phyloP scores from a whole-genome alignment of 2,113 vertebrate species.

The Spilogale gracilis region DNA sequence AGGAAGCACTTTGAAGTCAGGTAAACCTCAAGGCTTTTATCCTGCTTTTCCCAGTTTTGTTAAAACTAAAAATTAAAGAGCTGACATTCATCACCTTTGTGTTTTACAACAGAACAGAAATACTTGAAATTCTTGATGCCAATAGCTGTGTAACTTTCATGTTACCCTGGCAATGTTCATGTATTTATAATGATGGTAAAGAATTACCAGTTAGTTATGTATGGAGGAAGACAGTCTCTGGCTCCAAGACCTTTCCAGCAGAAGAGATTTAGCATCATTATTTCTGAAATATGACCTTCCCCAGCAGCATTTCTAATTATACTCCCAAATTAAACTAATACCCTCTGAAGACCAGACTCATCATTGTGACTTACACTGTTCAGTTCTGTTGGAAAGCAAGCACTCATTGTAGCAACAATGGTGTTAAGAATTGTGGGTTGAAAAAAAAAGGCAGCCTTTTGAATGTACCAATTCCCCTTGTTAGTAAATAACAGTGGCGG shows the following conservation, averaged over 20 bases:
- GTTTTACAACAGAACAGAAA: slow-evolving; percentile 63
- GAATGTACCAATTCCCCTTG: neutral
- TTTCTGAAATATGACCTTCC: slow-evolving; percentile 84
- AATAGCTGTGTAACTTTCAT: slow-evolving; percentile 71
- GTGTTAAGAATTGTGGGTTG: neutral
- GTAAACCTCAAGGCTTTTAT: slow-evolving; percentile 58
- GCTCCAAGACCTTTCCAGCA: slow-evolving; percentile 68
- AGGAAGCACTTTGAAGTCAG: slow-evolving; percentile 1
- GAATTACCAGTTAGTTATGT: slow-evolving; percentile 44
- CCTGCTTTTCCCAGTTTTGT: slow-evolving; percentile 61
- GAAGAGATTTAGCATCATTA: slow-evolving; percentile 77
- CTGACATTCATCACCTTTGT: slow-evolving; percentile 45
- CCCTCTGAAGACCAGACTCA: slow-evolving; percentile 67
- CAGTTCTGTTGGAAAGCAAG: neutral
- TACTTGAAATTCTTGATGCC: slow-evolving; percentile 59
- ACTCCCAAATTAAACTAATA: slow-evolving; percentile 81
- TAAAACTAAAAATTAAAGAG: slow-evolving; percentile 66
- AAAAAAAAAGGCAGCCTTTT: slow-evolving; percentile 40
- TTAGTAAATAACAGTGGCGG: slow-evolving; percentile 1
- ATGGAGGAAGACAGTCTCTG: slow-evolving; percentile 61
- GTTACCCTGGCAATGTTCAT: neutral
- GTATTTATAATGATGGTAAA: slow-evolving; percentile 45
- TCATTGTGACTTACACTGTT: neutral
- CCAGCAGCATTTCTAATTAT: slow-evolving; percentile 79
- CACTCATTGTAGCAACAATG: neutral